Percentiles rank a stretch among this genome's conserved stretches.
phyloP scores from a whole-genome alignment of 30 jellyfish, hydroid and myxozoan genomes.

The Mastigias papua region DNA sequence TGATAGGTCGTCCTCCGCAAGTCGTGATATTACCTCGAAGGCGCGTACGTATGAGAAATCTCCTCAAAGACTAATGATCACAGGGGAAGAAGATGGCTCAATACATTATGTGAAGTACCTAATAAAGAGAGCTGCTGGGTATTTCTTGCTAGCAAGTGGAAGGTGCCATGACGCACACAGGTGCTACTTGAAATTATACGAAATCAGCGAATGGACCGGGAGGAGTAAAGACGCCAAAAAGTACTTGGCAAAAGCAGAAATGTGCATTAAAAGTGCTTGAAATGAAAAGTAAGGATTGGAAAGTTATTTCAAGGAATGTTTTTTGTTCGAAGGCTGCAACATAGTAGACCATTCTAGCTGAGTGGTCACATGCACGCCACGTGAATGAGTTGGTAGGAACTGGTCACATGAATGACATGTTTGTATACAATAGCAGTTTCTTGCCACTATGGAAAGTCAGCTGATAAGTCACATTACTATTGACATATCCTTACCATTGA shows the following conservation, averaged over 20 bases:
- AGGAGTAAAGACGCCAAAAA: background rate
- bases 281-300: too few relatives aligned
- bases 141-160: conserved; percentile 33
- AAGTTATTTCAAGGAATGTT: too few relatives aligned
- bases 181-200: background rate
- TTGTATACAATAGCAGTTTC: too few relatives aligned
- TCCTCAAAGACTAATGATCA: background rate
- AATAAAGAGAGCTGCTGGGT: conserved; percentile 42
- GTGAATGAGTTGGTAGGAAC: too few relatives aligned
- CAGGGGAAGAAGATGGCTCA: background rate
- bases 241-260: conserved; percentile 9
- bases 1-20: background rate
- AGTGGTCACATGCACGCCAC: too few relatives aligned
- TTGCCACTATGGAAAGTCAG: too few relatives aligned
- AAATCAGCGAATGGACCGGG: conserved; percentile 41
- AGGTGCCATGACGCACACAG: conserved; percentile 38
- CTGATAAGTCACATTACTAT: too few relatives aligned
- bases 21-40: background rate
- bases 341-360: too few relatives aligned
- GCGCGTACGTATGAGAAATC: background rate
- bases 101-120: background rate
- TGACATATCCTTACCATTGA: too few relatives aligned
- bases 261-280: background rate
- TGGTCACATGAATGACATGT: too few relatives aligned
- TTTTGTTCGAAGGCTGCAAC: too few relatives aligned